Base-by-base conservation (phyloP, 2,888 invertebrate genomes). In the Leucozona laternaria region DNA sequence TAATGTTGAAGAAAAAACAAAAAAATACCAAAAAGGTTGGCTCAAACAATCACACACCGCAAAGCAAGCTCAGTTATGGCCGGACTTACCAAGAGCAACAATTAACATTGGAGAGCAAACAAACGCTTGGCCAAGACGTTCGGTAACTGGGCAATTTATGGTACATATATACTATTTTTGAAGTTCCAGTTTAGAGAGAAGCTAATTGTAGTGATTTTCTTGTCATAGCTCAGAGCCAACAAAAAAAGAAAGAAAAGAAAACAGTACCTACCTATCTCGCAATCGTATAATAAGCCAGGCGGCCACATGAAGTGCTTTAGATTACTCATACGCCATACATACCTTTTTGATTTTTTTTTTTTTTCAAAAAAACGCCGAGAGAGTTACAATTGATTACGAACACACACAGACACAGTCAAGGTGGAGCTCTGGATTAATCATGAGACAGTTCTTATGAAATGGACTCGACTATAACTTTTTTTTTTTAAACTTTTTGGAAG, bases 341-440 rank as follows among this genome's bases (percentile, higher is more conserved):
- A 20, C 13, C 7, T 17, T 31, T 22, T 22, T 6, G 34, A 20
- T 11, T 34, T 31, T 57, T 11, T 34, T 17, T 17, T 6, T 58
- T 58, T 58, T 58, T 13, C 37, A n/a, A 60, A 60, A 53, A 81
- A 77, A 70, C 2, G 37, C 62, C 45, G 70, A 72, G 84, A 85
- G 80, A 85, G 81, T 85, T 73, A 72, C 72, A 72, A 43, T 40
- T 40, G 40, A 64, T 48, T 45, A 31, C 48, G 25, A 37, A 58
- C 76, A 79, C 22, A 71, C 76, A 76, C 25, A 17, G 71, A 76
- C 25, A 20, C 48, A 73, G 48, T 2, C 77, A 73, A 72, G 88
- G 88, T 82, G 88, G 88, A 88, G 88, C 88, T 83, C 88, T 86
- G 79, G 43, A 77, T 83, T 87, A 40, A 79, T 73, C 77, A 58